Evolutionary conservation across 1,140 invertebrate genomes (phyloP).

Genomic region (Nasonia vitripennis): DNA sequence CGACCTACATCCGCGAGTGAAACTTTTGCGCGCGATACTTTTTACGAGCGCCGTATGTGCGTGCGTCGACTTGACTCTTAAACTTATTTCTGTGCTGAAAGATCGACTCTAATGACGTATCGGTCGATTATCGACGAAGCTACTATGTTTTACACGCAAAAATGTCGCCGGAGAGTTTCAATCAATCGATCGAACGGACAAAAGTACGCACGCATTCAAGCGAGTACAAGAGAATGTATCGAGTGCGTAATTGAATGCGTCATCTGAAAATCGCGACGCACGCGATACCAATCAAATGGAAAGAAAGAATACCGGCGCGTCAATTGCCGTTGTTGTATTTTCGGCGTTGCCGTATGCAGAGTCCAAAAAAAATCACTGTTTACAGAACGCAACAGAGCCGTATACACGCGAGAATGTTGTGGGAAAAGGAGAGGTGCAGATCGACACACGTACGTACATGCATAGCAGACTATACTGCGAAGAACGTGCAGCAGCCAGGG

Average conservation of each 20-base stretch:
- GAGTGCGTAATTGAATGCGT: not conserved
- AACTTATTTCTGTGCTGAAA: not conserved
- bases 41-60: not conserved
- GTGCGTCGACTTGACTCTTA: not conserved
- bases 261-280: not conserved
- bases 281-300: not conserved
- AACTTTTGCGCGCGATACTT: not conserved
- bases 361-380: not conserved
- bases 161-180: no score
- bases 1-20: slow-evolving; percentile 17
- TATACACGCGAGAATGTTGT: not conserved
- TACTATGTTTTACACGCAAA: no score
- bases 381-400: not conserved
- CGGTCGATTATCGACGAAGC: no score
- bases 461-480: not conserved
- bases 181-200: not conserved
- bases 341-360: not conserved
- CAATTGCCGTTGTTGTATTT: not conserved
- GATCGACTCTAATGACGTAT: no score
- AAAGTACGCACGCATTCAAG: no score
- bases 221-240: not conserved
- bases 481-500: not conserved
- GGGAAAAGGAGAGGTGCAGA: slow-evolving; percentile 20
- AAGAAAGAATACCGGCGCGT: not conserved
- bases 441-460: no score